Conservation (phyloP, 2,113 vertebrate genomes). For the Trogon melanurus region DNA sequence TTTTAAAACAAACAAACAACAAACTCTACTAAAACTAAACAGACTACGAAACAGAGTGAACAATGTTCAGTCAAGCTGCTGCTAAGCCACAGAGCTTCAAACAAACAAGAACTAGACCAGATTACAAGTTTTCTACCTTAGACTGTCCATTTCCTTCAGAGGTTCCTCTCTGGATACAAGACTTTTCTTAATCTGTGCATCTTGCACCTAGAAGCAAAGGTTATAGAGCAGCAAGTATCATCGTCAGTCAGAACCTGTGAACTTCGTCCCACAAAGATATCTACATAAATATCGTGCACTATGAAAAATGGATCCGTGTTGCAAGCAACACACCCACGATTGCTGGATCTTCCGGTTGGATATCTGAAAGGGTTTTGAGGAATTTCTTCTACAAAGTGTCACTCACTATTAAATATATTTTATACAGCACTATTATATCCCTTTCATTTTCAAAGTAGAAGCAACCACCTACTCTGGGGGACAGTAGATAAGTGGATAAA, state of each 20-base stretch:
- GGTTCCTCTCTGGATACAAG: constrained; percentile 77
- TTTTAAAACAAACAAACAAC: background rate
- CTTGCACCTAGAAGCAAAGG: constrained; percentile 75
- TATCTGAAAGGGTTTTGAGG: background rate
- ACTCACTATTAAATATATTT: background rate
- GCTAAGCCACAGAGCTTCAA: background rate
- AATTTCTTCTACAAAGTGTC: background rate
- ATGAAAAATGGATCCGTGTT: background rate
- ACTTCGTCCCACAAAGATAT: background rate
- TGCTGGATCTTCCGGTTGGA: background rate
- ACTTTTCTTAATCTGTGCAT: constrained; percentile 79
- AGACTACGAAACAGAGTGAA: background rate
- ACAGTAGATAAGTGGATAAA: background rate
- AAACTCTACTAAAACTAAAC: background rate
- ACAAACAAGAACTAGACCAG: background rate
- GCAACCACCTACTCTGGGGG: background rate
- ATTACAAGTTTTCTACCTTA: constrained; percentile 74
- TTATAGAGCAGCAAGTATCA: background rate
- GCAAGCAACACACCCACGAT: background rate
- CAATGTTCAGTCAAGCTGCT: background rate
- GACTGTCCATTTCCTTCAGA: constrained; percentile 73
- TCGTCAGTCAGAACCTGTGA: background rate
- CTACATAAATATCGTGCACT: background rate
- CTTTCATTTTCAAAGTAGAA: background rate
- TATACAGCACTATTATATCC: background rate